Evolutionary conservation across 2,113 vertebrate species (phyloP), one percentile per base, ranked within the genome.

Genomic region (Macroglossus sobrinus): DNA sequence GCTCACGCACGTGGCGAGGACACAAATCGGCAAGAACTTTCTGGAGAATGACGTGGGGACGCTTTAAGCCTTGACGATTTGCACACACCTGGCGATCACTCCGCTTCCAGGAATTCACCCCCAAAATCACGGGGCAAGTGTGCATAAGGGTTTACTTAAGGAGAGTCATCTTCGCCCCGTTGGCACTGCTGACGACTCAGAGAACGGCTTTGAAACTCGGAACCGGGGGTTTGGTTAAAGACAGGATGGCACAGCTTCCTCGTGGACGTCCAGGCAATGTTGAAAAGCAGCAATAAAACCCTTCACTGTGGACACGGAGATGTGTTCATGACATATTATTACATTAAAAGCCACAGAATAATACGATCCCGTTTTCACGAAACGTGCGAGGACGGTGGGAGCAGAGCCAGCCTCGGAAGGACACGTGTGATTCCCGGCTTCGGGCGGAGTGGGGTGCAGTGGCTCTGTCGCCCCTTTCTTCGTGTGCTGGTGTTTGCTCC

Each of bases 1-100:
- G 0, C 24, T 45, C 28, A 16, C 11, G 28, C 8, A 4, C 21
- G 8, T 2, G 8, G 24, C 10, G 12, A 35, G 4, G 30, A 21
- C 9, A 13, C 2, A 5, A 5, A 5, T 26, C 12, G 16, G 38
- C 11, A 11, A 5, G 22, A 35, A 21, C 6, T 33, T 45, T 75
- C 18, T 55, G 35, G 26, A 82, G 47, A 82, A 21, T 15, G 28
- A 40, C 19, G 9, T 43, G 57, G 9, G 14, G 43, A 22, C 7
- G 63, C 18, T 55, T 72, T 50, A 61, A 78, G 33, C 15, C 33
- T 76, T 21, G 4, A n/a, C 45, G 28, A 84, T 40, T 68, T 61
- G 21, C 16, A 19, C 16, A 19, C 68, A 21, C 15, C 14, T 5
- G 16, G 7, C 33, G 28, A 16, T 24, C 24, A 18, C 11, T 16